Evolutionary conservation across 1,140 invertebrate species (phyloP), one percentile per base, ranked within the genome.

Genomic region (Panagrolaimus sp.): DNA sequence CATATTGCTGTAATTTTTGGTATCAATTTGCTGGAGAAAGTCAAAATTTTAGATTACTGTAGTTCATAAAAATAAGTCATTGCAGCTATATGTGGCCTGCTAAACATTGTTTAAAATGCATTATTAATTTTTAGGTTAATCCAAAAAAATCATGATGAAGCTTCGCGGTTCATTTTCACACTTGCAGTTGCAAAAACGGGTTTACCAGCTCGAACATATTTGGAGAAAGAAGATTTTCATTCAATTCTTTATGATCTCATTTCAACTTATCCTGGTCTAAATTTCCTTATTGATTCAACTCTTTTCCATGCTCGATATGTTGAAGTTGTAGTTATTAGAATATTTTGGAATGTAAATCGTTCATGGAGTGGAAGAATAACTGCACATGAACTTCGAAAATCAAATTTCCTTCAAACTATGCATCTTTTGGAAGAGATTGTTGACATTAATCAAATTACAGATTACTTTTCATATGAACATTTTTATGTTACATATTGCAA

Each of bases 401-500:
- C 92, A 45, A 96, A 98, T 86, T 88, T 98, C 43, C 84, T 92
- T 38, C 83, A 81, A 78, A 83, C 84, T 8, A 71, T 89, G 28
- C 67, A 79, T 14, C 70, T 83, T 26, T 69, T 89, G 44, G 87
- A 88, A 83, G 90, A 92, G 71, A 93, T 96, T 83, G 92, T 95
- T 77, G 95, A 98, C 80, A 98, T 98, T 76, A 98, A 98, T 86
- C 68, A 76, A 78, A 90, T 98, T 55, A 96, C 93, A 71, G 92
- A 95, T 76, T 98, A 91, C 84, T 98, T 98, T 86, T 96, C 93
- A 82, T 98, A 98, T 84, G 95, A 98, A 55, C 96, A 99, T 86
- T 99, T 99, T 85, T 99, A 99, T 86, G 96, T 99, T 26, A 98
- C 98, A 82, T 99, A 99, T 84, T 99, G 96, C 86, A 98, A 98